Evolutionary conservation across 2,113 vertebrate genomes (phyloP), one percentile per base, ranked within the genome.

Genomic region (Eurystomus gularis): DNA sequence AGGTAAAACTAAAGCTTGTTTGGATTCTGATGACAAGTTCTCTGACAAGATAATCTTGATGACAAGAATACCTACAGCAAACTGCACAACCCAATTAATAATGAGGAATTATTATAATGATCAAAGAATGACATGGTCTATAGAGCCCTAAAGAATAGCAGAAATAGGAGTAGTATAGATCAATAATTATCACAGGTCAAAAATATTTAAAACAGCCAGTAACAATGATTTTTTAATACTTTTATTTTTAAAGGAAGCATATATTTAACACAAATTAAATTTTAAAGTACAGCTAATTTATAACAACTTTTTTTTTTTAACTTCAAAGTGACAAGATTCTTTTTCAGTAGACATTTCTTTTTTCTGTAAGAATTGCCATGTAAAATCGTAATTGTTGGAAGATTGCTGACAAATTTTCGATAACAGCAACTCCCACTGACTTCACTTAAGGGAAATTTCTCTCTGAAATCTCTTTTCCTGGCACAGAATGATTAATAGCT

Each of bases 391-490:
- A 84, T 81, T 91, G 13, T 90, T 79, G 51, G 82, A 86, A 96
- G 65, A 82, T 66, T 77, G 46, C 55, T 90, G 76, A 60, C 66
- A 94, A 96, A 93, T 88, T 92, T 96, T 88, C 96, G 64, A 83
- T 82, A 91, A 42, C 17, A 95, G 29, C 20, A 95, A 65, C 85
- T 94, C 57, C 60, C 33, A 91, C 42, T 85, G 86, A 86, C 76
- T 95, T 95, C 82, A 93, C 58, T 88, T 94, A 60, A 88, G 82
- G 89, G 92, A 79, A 96, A 93, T 94, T 94, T 96, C 60, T 84
- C 51, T 82, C 80, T 86, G 42, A 86, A 96, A 92, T 86, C 13
- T 83, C 65, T 95, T 71, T 92, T 92, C 72, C 91, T 82, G 90
- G 58, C 92, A 95, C 18, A 76, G 42, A 94, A 91, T 90, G 89